Evolutionary conservation across 2,797 vertebrate genomes (phyloP).

Genomic region (Mycteria americana): DNA sequence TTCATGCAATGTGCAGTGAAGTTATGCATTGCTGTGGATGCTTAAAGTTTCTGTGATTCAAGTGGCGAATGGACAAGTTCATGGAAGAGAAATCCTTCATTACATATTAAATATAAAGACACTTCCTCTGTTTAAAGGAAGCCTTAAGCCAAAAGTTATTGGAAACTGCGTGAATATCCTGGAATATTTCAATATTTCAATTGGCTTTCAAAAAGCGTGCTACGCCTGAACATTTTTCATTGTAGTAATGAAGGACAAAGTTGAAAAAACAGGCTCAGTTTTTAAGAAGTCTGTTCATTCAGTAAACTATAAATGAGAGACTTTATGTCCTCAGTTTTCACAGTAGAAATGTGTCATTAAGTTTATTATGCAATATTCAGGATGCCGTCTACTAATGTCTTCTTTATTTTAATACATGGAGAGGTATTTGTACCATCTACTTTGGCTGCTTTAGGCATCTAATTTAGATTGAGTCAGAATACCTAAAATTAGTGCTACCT

Average conservation of each 20-base stretch:
- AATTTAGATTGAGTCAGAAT: conserved; percentile 20
- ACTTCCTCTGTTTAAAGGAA: neutral
- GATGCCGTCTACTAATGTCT: neutral
- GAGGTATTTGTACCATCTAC: neutral
- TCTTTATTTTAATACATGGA: neutral
- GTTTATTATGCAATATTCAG: neutral
- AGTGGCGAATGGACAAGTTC: neutral
- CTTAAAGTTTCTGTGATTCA: neutral
- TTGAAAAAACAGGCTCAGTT: neutral
- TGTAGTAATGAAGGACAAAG: neutral
- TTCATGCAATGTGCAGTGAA: neutral
- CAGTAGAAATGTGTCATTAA: neutral
- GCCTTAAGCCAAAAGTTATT: neutral
- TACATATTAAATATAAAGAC: neutral
- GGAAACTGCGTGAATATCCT: neutral
- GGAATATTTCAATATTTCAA: neutral
- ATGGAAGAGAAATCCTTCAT: neutral
- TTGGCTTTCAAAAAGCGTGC: neutral
- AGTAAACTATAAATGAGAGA: neutral
- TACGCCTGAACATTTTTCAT: neutral
- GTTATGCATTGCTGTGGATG: neutral
- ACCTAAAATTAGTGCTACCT: conserved; percentile 17
- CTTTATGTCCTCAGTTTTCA: neutral
- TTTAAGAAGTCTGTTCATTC: neutral
- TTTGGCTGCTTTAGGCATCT: neutral